Percentiles rank a stretch among this genome's conserved stretches.
These are phyloP conservation scores for Pristionchus maxplancki DNA, from an alignment of 2,888 invertebrate species.

Conservation along the genomic window DNA sequence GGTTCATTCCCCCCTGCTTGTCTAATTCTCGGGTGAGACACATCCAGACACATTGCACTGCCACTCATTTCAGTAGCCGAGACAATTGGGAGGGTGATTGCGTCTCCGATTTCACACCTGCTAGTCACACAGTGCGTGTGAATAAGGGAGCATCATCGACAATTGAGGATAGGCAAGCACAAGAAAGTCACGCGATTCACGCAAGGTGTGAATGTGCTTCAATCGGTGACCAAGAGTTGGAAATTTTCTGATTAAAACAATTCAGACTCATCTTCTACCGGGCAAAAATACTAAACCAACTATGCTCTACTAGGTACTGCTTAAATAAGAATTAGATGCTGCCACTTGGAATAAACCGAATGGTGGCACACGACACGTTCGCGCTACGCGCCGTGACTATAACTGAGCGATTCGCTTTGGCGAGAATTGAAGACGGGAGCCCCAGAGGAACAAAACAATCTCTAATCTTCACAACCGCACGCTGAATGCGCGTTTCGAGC, in stretches of 20 bases:
- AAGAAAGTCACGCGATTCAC: not conserved
- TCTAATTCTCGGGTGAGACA: not conserved
- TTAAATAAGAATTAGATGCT: too few species aligned
- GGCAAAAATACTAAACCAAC: too few species aligned
- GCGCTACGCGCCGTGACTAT: not conserved
- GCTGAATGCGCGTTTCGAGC: not conserved
- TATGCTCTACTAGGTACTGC: too few species aligned
- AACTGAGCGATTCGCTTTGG: not conserved
- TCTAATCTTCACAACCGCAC: not conserved
- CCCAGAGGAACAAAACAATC: not conserved
- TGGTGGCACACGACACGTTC: not conserved
- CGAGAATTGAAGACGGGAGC: not conserved
- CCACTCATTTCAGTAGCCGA: not conserved
- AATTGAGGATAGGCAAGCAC: too few species aligned
- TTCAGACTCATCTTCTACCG: too few species aligned
- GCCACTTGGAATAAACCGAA: too few species aligned
- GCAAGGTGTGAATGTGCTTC: not conserved
- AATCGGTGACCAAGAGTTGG: not conserved
- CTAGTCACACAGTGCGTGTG: too few species aligned
- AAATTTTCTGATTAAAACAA: not conserved
- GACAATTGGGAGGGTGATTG: not conserved
- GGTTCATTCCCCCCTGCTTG: not conserved
- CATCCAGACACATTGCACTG: constrained; percentile 2
- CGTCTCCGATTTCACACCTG: not conserved
- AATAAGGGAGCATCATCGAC: too few species aligned